Base-by-base conservation (phyloP, 2,113 vertebrate species). In the Psettodes erumei region DNA sequence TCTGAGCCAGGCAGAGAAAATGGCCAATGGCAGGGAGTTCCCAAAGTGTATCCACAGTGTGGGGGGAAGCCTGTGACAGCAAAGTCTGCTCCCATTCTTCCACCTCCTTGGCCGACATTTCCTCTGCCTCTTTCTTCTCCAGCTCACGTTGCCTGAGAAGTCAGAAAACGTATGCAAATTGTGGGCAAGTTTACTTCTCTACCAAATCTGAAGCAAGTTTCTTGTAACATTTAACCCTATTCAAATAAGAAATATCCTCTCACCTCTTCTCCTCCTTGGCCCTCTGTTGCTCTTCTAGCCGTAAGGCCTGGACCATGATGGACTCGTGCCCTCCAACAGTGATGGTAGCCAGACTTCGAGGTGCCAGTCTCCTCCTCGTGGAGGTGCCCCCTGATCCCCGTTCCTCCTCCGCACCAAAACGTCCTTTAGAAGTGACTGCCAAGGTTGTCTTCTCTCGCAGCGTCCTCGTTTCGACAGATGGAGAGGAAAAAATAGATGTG, bases 21-120 rank as follows among this genome's bases (percentile, higher is more conserved):
- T 99, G 98, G 16, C 98, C 98, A 56, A 99, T 96, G 67, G 98
- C 96, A 81, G 98, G 98, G 67, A 99, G 96, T 90, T 99, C 98
- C 98, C 98, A 99, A 91, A 98, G 94, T 45, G 93, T 96, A 77
- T 95, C 94, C 89, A 99, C 94, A 13, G 91, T 93, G 69, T 95
- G 91, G 32, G 96, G 96, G 61, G 92, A 92, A 51, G 97, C 96
- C 90, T 96, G 94, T 59, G 94, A 94, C 53, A 98, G 90, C 75
- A 99, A 93, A 62, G 83, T 93, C 66, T 91, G 94, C 90, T 99
- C 98, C 98, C 98, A 99, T 77, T 98, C 96, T 86, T 97, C 98
- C 73, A 98, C 91, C 92, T 98, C 97, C 83, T 98, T 98, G 84
- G 95, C 96, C 78, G 93, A 96, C 81, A 95, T 96, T 94, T 98